Conservation (phyloP, 2,113 vertebrate species). For the Dinomys branickii region DNA sequence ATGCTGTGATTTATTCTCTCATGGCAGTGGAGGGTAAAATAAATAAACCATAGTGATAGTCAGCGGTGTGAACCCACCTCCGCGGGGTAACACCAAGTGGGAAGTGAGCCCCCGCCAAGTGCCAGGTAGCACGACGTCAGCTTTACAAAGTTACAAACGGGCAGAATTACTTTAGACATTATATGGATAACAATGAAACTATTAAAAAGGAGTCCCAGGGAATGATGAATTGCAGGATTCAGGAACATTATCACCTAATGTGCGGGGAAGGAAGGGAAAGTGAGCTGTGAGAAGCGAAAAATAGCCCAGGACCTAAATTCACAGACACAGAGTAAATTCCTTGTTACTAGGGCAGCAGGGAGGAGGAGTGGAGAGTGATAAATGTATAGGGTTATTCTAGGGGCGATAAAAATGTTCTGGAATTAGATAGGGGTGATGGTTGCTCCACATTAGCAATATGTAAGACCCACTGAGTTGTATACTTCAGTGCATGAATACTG, state of each 20-base stretch:
- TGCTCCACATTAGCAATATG: background rate
- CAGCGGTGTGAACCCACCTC: background rate
- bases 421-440: background rate
- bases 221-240: background rate
- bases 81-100: background rate
- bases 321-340: background rate
- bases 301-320: background rate
- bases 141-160: constrained; percentile 17
- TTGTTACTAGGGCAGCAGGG: background rate
- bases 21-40: background rate
- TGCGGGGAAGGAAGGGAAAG: background rate
- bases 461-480: background rate
- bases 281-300: background rate
- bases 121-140: background rate
- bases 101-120: background rate
- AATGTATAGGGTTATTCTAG: background rate
- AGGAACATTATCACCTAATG: background rate
- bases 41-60: background rate
- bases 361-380: background rate
- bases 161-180: background rate
- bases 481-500: background rate
- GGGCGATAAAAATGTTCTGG: background rate
- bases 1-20: background rate
- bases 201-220: background rate
- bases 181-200: background rate